phyloP scores from a whole-genome alignment of 2,888 invertebrate species.

The Athalia circularis region DNA sequence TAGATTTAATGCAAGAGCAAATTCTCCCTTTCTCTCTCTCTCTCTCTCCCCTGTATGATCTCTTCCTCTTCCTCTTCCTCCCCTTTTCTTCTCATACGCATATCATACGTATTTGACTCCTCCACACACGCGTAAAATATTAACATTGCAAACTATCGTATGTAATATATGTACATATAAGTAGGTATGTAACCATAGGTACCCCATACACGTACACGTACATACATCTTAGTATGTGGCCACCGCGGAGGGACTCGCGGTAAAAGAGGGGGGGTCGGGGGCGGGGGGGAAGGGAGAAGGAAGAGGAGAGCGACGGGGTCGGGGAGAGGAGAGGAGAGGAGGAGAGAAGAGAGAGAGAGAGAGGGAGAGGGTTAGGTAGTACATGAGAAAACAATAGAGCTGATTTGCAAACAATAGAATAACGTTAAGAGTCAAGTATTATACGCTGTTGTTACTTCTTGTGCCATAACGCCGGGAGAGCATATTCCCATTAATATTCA shows the following conservation, averaged over 20 bases:
- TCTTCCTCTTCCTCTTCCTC: slow-evolving; percentile 36
- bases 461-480: slow-evolving; percentile 72
- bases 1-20: slow-evolving; percentile 45
- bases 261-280: slow-evolving; percentile 44
- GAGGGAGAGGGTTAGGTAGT: slow-evolving; percentile 62
- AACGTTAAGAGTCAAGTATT: slow-evolving; percentile 74
- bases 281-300: slow-evolving; percentile 39
- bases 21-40: slow-evolving; percentile 53
- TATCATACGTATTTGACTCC: neutral
- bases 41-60: slow-evolving; percentile 50
- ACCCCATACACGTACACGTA: neutral
- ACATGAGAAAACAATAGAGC: slow-evolving; percentile 75
- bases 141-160: neutral
- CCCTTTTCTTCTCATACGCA: neutral
- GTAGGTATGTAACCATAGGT: neutral
- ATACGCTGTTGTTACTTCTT: slow-evolving; percentile 73
- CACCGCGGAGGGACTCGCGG: slow-evolving; percentile 30
- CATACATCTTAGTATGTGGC: slow-evolving; percentile 38
- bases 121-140: neutral
- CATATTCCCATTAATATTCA: slow-evolving; percentile 75
- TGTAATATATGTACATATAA: neutral
- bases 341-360: slow-evolving; percentile 51
- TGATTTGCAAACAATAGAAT: slow-evolving; percentile 75
- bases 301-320: slow-evolving; percentile 49
- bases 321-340: slow-evolving; percentile 45